Evolutionary conservation across 2,797 vertebrate species (phyloP).

Genomic region (Meda fulgida): DNA sequence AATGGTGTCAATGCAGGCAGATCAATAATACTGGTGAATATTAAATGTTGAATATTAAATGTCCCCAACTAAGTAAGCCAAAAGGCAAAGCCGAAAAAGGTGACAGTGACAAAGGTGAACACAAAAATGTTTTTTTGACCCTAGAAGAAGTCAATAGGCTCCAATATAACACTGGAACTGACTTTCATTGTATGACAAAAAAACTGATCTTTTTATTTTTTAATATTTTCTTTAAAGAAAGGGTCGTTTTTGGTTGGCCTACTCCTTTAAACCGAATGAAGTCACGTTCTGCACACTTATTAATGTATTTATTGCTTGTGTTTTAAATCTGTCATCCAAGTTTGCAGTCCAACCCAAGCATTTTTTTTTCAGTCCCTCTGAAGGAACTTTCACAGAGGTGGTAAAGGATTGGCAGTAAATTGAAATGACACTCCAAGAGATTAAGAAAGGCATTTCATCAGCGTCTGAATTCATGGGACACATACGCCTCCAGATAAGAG

Average conservation of each 20-base stretch:
- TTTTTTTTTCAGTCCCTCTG: constrained; percentile 21
- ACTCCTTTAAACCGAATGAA: neutral
- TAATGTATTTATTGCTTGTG: neutral
- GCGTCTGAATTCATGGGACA: constrained; percentile 40
- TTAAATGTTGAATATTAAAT: too few species aligned
- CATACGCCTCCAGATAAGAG: constrained; percentile 48
- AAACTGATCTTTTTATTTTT: neutral
- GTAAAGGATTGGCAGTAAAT: constrained; percentile 54
- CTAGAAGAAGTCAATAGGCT: neutral
- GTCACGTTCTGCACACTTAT: neutral
- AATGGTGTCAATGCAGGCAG: too few species aligned
- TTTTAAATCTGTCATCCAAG: constrained; percentile 26
- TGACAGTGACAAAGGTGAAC: neutral
- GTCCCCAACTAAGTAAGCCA: too few species aligned
- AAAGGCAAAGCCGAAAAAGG: too few species aligned
- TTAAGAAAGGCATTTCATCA: constrained; percentile 46
- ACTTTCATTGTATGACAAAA: neutral
- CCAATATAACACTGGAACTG: too few species aligned
- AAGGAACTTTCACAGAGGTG: constrained; percentile 35
- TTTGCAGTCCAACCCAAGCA: constrained; percentile 31
- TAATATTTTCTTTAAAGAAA: neutral
- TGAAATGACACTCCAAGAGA: constrained; percentile 49
- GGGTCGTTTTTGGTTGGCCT: neutral
- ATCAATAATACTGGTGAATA: too few species aligned
- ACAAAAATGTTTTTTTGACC: neutral